A percentile compares a stretch with the other conserved stretches of the same genome.
Evolutionary conservation across 2,888 invertebrate species (phyloP).

Genomic region (Epirrita christyi): DNA sequence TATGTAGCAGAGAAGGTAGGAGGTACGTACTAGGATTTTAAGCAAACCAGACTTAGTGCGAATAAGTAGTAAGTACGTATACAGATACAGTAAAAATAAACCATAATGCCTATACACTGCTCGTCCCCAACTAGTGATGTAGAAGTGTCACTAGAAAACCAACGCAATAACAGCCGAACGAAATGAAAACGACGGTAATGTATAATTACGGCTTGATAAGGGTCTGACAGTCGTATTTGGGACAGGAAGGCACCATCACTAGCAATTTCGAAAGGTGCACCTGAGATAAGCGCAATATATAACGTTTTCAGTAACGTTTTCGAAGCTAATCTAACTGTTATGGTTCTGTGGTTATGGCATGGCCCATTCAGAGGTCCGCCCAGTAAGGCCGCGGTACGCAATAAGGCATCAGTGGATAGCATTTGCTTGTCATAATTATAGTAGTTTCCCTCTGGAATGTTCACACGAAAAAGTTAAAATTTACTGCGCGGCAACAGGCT

Average conservation of each 20-base stretch:
- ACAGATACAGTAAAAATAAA: no score
- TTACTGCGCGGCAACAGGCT: no score
- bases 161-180: constrained; percentile 55
- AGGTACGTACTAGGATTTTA: no score
- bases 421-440: not conserved
- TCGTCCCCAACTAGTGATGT: constrained; percentile 29
- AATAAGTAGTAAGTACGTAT: no score
- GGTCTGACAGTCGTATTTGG: constrained; percentile 81
- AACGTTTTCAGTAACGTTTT: constrained; percentile 35
- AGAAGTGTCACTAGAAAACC: constrained; percentile 58
- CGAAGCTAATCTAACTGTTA: constrained; percentile 36
- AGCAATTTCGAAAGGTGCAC: constrained; percentile 67
- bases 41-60: no score
- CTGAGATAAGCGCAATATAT: constrained; percentile 58
- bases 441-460: not conserved
- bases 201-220: constrained; percentile 81
- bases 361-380: constrained; percentile 6
- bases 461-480: no score
- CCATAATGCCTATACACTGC: no score
- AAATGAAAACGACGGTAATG: constrained; percentile 79
- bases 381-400: constrained; percentile 1
- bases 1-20: no score
- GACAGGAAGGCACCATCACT: constrained; percentile 67
- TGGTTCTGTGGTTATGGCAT: constrained; percentile 15
- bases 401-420: not conserved